Percentiles rank a stretch among this genome's conserved stretches.
These are phyloP conservation scores for Panopea generosa DNA, from an alignment of 2,888 invertebrate species.

Conservation along the genomic window DNA sequence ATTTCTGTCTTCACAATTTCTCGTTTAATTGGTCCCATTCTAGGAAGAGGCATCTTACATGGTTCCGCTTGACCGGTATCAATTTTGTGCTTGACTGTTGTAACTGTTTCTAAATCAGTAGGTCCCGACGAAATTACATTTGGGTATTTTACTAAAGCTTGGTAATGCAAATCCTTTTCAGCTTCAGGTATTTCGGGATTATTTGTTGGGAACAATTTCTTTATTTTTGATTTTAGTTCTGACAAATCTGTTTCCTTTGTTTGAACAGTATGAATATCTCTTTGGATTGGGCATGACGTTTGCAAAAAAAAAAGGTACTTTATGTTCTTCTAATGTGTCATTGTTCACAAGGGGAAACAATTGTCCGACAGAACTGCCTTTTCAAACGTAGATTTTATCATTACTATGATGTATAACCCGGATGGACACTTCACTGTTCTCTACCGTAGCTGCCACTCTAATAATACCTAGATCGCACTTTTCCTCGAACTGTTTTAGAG, in stretches of 20 bases:
- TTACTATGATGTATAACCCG: conserved; percentile 5
- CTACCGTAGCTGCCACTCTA: conserved; percentile 4
- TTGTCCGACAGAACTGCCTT: conserved; percentile 10
- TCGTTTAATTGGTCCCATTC: conserved; percentile 9
- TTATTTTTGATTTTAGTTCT: too few relatives aligned
- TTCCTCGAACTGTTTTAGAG: conserved; percentile 4
- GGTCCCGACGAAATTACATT: conserved; percentile 7
- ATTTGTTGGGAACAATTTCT: neutral
- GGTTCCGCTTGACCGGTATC: conserved; percentile 26
- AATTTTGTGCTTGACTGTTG: conserved; percentile 15
- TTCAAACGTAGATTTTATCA: conserved; percentile 4
- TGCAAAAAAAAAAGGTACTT: conserved; percentile 6
- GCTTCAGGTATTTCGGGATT: conserved; percentile 9
- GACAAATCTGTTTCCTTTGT: neutral
- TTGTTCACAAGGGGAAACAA: neutral
- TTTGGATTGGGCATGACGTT: neutral
- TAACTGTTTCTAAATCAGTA: conserved; percentile 6
- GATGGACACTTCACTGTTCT: conserved; percentile 5
- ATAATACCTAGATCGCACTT: conserved; percentile 7
- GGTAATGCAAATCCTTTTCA: conserved; percentile 8
- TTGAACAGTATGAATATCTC: neutral
- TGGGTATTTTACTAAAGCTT: neutral
- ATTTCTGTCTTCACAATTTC: conserved; percentile 20
- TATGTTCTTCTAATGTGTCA: neutral
- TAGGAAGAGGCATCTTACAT: conserved; percentile 11